Percentiles rank a stretch among this genome's conserved stretches.
Conservation (phyloP, 35 echinoderm and acorn worm genomes). For the Anneissia japonica region DNA sequence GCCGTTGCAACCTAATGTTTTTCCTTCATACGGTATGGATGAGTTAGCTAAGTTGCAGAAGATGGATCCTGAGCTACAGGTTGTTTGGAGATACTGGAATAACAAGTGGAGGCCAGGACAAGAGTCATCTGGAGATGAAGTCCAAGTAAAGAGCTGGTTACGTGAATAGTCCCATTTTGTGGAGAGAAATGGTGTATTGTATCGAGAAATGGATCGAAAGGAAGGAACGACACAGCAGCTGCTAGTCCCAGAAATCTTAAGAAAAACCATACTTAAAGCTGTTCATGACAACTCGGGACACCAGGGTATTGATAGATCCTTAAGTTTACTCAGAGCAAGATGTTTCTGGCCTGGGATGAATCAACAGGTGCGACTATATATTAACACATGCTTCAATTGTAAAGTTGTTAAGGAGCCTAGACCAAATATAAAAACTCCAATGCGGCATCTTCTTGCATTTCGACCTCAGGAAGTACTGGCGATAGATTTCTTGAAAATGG, state of each 20-base stretch:
- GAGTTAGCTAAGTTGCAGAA: constrained; percentile 19
- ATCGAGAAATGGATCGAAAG: constrained; percentile 4
- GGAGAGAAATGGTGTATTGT: constrained; percentile 10
- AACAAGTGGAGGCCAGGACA: not conserved
- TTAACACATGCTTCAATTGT: constrained; percentile 2
- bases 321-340: not conserved
- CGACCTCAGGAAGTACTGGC: constrained; percentile 2
- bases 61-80: not conserved
- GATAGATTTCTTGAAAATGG: not conserved
- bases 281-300: constrained; percentile 38
- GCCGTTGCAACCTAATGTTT: too few species aligned
- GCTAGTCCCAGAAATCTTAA: not conserved
- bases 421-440: not conserved
- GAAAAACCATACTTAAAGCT: not conserved
- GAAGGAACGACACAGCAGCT: not conserved
- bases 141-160: not conserved
- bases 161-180: not conserved
- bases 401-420: constrained; percentile 8
- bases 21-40: constrained; percentile 14
- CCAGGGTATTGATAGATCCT: constrained; percentile 14
- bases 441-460: constrained; percentile 22
- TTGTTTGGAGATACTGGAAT: constrained; percentile 8
- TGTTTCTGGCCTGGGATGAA: constrained; percentile 33
- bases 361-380: not conserved
- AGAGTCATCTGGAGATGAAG: too few species aligned